A percentile compares a stretch with the other conserved stretches of the same genome.
Conservation (phyloP, 1,140 invertebrate genomes). For the Macrobrachium rosenbergii region DNA sequence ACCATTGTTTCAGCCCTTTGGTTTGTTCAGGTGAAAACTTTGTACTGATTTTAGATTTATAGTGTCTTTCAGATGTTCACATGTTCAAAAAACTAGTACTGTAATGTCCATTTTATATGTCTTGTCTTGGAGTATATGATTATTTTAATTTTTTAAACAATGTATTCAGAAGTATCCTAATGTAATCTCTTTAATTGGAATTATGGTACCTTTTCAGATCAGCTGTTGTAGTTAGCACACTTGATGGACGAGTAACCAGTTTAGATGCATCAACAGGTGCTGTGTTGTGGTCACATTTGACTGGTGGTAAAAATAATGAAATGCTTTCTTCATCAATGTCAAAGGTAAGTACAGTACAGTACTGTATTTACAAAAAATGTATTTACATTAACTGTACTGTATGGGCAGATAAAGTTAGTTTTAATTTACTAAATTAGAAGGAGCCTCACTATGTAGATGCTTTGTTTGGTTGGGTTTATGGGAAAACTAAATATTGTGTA, state of each 20-base stretch:
- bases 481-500: too few species aligned
- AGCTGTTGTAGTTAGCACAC: constrained; percentile 85
- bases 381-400: not conserved
- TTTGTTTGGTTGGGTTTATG: too few species aligned
- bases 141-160: too few species aligned
- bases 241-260: constrained; percentile 88
- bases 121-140: too few species aligned
- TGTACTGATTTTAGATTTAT: too few species aligned
- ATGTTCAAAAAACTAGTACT: too few species aligned
- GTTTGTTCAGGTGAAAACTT: too few species aligned
- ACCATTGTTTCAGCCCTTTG: too few species aligned
- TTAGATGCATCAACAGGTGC: constrained; percentile 79
- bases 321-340: constrained; percentile 56
- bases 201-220: constrained; percentile 44
- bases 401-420: not conserved
- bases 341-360: constrained; percentile 74
- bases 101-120: too few species aligned
- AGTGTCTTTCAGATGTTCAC: too few species aligned
- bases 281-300: constrained; percentile 80
- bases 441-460: not conserved
- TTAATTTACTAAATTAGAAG: not conserved
- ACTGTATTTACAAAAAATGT: constrained; percentile 10
- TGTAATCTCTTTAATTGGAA: too few species aligned
- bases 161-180: too few species aligned
- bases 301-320: constrained; percentile 27